These are phyloP conservation scores for Clarias gariepinus DNA, from an alignment of 2,113 vertebrate genomes.

Conservation along the genomic window DNA sequence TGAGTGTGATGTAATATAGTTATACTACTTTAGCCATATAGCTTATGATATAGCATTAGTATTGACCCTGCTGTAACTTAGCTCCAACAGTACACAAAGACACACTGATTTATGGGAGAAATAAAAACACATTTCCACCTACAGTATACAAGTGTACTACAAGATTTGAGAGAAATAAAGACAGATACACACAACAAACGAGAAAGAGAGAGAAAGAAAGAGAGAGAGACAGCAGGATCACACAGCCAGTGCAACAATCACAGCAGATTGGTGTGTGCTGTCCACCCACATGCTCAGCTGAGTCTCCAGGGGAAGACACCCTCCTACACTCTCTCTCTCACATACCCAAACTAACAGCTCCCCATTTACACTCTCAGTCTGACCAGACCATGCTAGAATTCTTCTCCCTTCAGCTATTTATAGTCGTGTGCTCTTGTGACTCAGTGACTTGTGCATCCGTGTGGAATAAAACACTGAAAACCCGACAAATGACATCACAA, in stretches of 20 bases:
- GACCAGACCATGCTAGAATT: conserved; percentile 42
- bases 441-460: conserved; percentile 25
- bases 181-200: background rate
- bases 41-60: background rate
- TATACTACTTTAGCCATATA: background rate
- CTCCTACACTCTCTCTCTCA: conserved; percentile 33
- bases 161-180: background rate
- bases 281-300: conserved; percentile 34
- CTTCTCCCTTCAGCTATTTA: conserved; percentile 46
- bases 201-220: no score
- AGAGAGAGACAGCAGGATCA: conserved; percentile 3
- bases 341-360: conserved; percentile 38
- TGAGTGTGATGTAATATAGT: background rate
- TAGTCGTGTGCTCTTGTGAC: conserved; percentile 39
- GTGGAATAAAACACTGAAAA: conserved; percentile 12
- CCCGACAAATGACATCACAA: conserved; percentile 10
- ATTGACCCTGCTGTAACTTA: background rate
- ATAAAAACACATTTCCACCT: background rate
- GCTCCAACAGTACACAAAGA: background rate
- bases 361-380: conserved; percentile 47
- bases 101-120: background rate
- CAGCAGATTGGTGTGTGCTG: conserved; percentile 40
- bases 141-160: conserved; percentile 3
- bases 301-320: conserved; percentile 32
- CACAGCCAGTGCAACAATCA: conserved; percentile 13